Conservation (phyloP, 2,113 vertebrate species). For the Burhinus bistriatus region DNA sequence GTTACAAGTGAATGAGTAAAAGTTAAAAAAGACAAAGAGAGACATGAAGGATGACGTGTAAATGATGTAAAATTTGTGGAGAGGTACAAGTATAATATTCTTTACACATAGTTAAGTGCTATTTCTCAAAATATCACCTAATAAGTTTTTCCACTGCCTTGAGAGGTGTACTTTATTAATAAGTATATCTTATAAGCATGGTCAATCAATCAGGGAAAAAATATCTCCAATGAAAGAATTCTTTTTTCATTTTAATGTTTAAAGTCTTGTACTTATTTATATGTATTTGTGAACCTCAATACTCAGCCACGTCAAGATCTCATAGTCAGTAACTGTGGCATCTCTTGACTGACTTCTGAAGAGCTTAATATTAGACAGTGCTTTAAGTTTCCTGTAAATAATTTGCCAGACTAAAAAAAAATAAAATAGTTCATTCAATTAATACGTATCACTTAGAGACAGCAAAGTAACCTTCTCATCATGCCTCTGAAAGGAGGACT, state of each 20-base stretch:
- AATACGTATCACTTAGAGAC: background rate
- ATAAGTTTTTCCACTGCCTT: background rate
- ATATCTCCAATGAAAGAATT: background rate
- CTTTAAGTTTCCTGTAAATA: background rate
- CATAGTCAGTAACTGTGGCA: background rate
- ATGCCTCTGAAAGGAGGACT: background rate
- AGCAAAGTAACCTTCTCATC: background rate
- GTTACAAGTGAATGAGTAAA: background rate
- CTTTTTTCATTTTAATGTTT: background rate
- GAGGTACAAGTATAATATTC: background rate
- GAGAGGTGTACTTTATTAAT: background rate
- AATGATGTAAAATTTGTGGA: background rate
- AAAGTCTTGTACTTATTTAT: background rate
- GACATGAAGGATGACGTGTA: background rate
- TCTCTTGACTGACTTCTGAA: background rate
- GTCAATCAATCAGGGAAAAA: background rate
- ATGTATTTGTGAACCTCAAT: background rate
- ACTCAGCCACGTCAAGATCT: background rate
- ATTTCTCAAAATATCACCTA: background rate
- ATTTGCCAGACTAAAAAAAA: background rate
- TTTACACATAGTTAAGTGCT: background rate
- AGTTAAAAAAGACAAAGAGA: background rate
- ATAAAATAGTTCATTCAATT: background rate
- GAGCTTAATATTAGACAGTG: background rate
- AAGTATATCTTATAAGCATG: background rate